phyloP scores from a whole-genome alignment of 2,113 vertebrate species.

The Arizona elegans region DNA sequence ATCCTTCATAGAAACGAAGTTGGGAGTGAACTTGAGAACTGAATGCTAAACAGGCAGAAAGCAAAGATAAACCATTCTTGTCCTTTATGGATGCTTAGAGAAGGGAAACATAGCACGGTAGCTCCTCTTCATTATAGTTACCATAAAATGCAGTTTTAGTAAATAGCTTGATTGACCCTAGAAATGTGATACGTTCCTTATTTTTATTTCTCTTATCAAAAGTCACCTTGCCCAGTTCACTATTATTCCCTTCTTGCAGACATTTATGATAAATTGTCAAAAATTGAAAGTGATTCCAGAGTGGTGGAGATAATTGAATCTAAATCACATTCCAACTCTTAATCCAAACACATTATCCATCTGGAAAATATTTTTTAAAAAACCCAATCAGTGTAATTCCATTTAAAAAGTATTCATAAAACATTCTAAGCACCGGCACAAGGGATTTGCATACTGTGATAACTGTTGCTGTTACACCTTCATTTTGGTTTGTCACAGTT shows the following conservation, averaged over 20 bases:
- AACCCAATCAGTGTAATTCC: neutral
- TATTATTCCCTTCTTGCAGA: neutral
- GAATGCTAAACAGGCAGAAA: neutral
- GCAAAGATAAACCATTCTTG: neutral
- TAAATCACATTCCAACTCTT: neutral
- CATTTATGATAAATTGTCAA: neutral
- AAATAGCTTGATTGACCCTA: neutral
- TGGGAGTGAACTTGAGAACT: neutral
- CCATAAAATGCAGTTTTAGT: neutral
- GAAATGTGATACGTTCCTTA: neutral
- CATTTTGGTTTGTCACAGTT: neutral
- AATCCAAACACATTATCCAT: neutral
- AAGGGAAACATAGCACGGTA: neutral
- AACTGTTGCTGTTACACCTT: neutral
- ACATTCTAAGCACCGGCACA: neutral
- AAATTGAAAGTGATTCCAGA: neutral
- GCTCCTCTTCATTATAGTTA: neutral
- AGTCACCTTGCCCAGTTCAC: neutral
- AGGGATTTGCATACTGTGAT: neutral
- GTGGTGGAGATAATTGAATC: neutral
- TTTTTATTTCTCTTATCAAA: neutral
- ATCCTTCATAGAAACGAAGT: neutral
- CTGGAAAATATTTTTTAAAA: neutral
- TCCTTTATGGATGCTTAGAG: neutral
- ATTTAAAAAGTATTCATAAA: neutral